A percentile compares a stretch with the other conserved stretches of the same genome.
phyloP scores from a whole-genome alignment of 2,888 invertebrate species.

The Drosophila suboccidentalis region DNA sequence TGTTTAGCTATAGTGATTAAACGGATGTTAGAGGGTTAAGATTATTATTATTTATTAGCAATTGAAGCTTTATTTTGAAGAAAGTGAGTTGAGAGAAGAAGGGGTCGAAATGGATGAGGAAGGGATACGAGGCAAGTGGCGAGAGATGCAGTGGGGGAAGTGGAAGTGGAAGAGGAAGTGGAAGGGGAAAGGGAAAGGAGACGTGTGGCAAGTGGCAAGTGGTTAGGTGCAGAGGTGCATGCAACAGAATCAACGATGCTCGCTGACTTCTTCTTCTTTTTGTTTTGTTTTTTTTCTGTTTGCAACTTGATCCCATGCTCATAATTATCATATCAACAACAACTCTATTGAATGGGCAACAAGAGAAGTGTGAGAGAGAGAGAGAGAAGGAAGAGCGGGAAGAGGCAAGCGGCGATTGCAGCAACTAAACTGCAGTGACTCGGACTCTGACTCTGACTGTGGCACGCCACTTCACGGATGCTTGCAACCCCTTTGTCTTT shows the following conservation, averaged over 20 bases:
- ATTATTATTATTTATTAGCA: no score
- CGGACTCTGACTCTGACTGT: not conserved
- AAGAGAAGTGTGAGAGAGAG: not conserved
- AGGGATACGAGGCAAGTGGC: no score
- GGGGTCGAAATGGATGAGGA: no score
- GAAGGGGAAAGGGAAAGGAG: not conserved
- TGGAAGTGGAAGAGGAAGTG: no score
- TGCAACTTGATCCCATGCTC: slow-evolving; percentile 64
- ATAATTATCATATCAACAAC: slow-evolving; percentile 69
- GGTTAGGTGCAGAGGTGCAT: slow-evolving; percentile 11
- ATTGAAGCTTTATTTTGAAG: no score
- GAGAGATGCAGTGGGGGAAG: not conserved
- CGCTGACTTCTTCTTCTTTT: not conserved
- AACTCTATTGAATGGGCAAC: slow-evolving; percentile 18
- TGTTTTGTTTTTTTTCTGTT: not conserved
- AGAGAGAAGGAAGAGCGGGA: no score
- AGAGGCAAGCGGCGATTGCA: no score
- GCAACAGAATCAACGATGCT: slow-evolving; percentile 23
- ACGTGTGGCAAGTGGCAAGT: slow-evolving; percentile 1
- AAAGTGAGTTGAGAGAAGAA: not conserved
- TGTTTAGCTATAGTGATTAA: no score
- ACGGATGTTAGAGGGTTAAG: no score
- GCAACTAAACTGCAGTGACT: no score
- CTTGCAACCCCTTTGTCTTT: slow-evolving; percentile 29
- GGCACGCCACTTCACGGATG: no score